A percentile compares a stretch with the other conserved stretches of the same genome.
phyloP scores from a whole-genome alignment of 2,797 vertebrate species.

The Takifugu rubripes region DNA sequence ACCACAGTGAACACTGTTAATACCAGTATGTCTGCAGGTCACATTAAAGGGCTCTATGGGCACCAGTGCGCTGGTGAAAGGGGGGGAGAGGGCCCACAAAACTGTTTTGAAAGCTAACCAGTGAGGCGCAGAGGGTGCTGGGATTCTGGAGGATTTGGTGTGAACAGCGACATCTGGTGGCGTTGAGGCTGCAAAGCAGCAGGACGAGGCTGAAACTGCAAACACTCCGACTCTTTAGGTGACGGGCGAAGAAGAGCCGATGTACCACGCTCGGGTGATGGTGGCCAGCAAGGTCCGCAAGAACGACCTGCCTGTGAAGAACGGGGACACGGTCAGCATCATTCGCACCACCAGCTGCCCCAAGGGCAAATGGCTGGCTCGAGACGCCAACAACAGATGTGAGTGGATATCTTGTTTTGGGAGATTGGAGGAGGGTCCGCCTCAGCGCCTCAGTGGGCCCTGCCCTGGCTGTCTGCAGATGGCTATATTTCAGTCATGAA shows the following conservation, averaged over 20 bases:
- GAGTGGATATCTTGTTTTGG: constrained; percentile 50
- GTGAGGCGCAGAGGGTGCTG: too few species aligned
- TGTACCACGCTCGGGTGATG: constrained; percentile 66
- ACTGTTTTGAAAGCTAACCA: too few species aligned
- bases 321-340: constrained; percentile 67
- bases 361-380: constrained; percentile 73
- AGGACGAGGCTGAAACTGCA: not conserved
- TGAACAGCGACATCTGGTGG: too few species aligned
- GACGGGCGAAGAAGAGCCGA: constrained; percentile 65
- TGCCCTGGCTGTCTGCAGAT: constrained; percentile 59
- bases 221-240: constrained; percentile 61
- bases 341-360: constrained; percentile 72
- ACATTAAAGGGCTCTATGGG: too few species aligned
- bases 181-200: too few species aligned
- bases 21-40: too few species aligned
- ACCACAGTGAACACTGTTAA: too few species aligned
- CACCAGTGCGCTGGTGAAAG: too few species aligned
- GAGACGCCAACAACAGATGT: constrained; percentile 72
- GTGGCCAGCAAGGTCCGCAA: constrained; percentile 68
- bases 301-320: constrained; percentile 63
- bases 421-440: not conserved
- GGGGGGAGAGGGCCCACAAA: too few species aligned
- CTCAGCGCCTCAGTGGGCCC: not conserved
- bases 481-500: constrained; percentile 73
- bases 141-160: too few species aligned